These are phyloP conservation scores for Hydrotaea cyrtoneurina DNA, from an alignment of 2,888 invertebrate genomes.

Conservation along the genomic window DNA sequence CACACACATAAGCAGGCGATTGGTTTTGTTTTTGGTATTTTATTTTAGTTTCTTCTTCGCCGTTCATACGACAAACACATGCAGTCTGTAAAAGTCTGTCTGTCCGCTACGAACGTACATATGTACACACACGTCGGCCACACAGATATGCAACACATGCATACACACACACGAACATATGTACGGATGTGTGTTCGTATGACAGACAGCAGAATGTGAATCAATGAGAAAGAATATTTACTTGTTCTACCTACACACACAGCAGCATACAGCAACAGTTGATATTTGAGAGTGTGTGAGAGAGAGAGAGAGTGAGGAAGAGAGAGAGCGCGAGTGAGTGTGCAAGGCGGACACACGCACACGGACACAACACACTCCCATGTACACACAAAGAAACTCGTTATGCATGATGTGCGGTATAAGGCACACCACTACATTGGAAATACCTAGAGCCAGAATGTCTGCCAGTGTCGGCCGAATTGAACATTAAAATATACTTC, in stretches of 20 bases:
- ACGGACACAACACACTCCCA: conserved; percentile 59
- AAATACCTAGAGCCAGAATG: conserved; percentile 78
- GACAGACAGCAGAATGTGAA: conserved; percentile 51
- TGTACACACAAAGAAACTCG: conserved; percentile 68
- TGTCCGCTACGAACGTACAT: too few relatives aligned
- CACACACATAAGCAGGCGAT: conserved; percentile 9
- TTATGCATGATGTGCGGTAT: conserved; percentile 55
- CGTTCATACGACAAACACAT: background rate
- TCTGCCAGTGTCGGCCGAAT: conserved; percentile 74
- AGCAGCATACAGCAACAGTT: conserved; percentile 67
- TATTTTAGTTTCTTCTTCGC: background rate
- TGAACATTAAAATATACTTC: conserved; percentile 69
- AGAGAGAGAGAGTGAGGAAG: conserved; percentile 47
- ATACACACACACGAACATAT: background rate
- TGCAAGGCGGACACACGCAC: conserved; percentile 68
- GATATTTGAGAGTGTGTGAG: conserved; percentile 66
- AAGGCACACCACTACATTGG: conserved; percentile 61
- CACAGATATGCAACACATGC: conserved; percentile 40
- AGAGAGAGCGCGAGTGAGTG: conserved; percentile 54
- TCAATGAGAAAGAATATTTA: conserved; percentile 60
- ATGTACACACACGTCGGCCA: conserved; percentile 26
- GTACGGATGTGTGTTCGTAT: background rate
- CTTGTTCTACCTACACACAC: conserved; percentile 68
- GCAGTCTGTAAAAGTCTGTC: conserved; percentile 21
- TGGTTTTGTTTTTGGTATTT: background rate